Conservation (phyloP, 53 echinoderm and acorn worm genomes). For the Crossaster papposus region DNA sequence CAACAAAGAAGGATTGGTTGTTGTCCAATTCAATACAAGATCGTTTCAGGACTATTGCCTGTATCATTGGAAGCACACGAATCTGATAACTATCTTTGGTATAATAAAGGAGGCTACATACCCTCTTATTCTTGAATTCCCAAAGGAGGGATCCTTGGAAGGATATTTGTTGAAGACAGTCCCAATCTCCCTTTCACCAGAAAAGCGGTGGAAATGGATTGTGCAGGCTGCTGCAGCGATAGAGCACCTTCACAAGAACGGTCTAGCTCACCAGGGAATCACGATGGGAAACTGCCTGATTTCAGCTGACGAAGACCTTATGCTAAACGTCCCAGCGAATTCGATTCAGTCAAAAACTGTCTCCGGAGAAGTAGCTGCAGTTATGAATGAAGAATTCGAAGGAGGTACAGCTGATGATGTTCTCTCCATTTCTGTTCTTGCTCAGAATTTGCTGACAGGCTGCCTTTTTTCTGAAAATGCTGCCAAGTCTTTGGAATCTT, state of each 20-base stretch:
- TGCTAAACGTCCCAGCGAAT: background rate
- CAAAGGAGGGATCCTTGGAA: background rate
- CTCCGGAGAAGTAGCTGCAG: background rate
- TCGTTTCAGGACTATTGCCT: background rate
- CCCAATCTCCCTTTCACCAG: background rate
- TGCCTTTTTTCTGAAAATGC: background rate
- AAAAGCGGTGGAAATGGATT: background rate
- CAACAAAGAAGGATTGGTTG: background rate
- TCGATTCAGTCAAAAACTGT: background rate
- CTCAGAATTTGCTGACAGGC: background rate
- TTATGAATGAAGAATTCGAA: background rate
- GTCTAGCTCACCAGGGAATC: background rate
- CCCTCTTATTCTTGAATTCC: conserved; percentile 3
- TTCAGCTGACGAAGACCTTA: background rate
- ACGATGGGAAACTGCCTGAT: background rate
- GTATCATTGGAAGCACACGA: background rate
- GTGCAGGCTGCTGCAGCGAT: background rate
- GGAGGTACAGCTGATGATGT: background rate
- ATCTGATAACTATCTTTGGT: background rate
- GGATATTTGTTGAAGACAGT: background rate
- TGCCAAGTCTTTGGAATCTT: background rate
- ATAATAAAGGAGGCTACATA: background rate
- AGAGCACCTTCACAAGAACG: background rate
- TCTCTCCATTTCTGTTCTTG: background rate
- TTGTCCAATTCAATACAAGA: background rate